Evolutionary conservation across 2,797 vertebrate genomes (phyloP).

Genomic region (Morelia viridis): DNA sequence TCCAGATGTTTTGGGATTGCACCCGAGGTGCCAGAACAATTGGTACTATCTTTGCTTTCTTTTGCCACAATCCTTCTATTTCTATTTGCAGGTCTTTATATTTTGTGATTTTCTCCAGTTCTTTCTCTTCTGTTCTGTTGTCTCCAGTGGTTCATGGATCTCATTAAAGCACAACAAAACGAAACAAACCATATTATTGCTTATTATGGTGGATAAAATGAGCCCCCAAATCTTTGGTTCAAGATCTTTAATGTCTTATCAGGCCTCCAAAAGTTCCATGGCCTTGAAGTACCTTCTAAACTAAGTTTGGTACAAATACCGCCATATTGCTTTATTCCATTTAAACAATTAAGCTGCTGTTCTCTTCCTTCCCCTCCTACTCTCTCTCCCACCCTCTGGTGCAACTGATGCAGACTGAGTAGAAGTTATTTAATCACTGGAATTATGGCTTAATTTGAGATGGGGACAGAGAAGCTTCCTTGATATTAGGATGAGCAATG

Average conservation of each 20-base stretch:
- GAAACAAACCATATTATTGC: background rate
- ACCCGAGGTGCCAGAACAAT: too few relatives aligned
- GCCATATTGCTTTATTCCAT: background rate
- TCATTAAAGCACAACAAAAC: background rate
- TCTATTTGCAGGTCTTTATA: too few relatives aligned
- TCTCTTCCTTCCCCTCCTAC: accelerated
- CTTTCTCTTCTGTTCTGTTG: too few relatives aligned
- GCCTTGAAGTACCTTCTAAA: background rate
- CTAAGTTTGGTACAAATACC: background rate
- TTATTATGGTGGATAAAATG: background rate
- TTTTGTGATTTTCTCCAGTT: too few relatives aligned
- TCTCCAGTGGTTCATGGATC: background rate
- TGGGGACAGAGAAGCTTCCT: conserved; percentile 18
- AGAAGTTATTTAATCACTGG: conserved; percentile 8
- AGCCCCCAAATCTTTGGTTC: background rate
- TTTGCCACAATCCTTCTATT: too few relatives aligned
- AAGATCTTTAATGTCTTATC: background rate
- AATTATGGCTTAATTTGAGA: conserved; percentile 7
- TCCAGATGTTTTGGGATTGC: too few relatives aligned
- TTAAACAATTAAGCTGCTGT: conserved; percentile 24
- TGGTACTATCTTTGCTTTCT: too few relatives aligned
- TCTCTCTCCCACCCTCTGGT: background rate
- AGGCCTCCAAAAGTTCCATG: background rate
- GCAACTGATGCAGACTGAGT: conserved; percentile 1
- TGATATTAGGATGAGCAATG: conserved; percentile 28